Evolutionary conservation across 2,113 vertebrate species (phyloP).

Genomic region (Castor canadensis): DNA sequence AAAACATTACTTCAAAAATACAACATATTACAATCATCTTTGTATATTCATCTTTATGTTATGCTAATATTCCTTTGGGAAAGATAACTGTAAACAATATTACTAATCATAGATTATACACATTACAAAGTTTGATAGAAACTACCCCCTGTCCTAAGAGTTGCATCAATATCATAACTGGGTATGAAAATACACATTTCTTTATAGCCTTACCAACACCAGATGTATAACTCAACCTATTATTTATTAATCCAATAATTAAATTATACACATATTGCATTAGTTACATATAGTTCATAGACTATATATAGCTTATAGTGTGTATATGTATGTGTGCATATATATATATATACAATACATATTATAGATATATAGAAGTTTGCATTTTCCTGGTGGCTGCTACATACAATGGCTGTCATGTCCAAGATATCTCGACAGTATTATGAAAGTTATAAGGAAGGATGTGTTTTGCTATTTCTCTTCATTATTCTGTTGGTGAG

Average conservation of each 20-base stretch:
- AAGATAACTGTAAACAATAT: not conserved
- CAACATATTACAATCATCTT: not conserved
- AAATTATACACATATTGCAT: not conserved
- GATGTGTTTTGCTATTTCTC: not conserved
- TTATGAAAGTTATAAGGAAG: not conserved
- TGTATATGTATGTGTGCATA: not conserved
- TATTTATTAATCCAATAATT: not conserved
- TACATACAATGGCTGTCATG: not conserved
- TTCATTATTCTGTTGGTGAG: not conserved
- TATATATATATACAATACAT: not conserved
- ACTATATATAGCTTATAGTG: not conserved
- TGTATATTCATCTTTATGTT: not conserved
- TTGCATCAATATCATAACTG: not conserved
- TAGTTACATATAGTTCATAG: not conserved
- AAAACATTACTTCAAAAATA: not conserved
- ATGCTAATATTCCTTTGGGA: not conserved
- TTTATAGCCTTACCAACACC: not conserved
- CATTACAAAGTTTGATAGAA: slow-evolving; percentile 25
- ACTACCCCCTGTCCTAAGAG: not conserved
- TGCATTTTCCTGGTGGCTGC: not conserved
- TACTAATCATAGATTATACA: not conserved
- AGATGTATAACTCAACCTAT: not conserved
- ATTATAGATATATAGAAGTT: not conserved
- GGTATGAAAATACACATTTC: slow-evolving; percentile 7
- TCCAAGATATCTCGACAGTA: not conserved